Evolutionary conservation across 2,113 vertebrate species (phyloP).

Genomic region (Crocuta crocuta): DNA sequence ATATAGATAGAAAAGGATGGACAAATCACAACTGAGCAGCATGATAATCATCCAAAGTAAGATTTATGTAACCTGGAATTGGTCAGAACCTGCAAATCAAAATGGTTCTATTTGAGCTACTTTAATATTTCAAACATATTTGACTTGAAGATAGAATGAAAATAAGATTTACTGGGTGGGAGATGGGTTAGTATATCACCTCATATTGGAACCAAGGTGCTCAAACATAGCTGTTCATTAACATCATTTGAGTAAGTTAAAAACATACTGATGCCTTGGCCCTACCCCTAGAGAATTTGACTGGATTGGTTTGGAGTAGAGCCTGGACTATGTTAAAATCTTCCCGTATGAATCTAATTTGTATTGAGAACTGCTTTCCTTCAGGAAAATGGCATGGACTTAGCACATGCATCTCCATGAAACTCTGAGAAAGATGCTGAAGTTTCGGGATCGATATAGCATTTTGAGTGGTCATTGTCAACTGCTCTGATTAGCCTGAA

Average conservation of each 20-base stretch:
- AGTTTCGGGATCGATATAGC: not conserved
- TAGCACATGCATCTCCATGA: not conserved
- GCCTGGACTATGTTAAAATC: not conserved
- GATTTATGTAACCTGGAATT: slow-evolving; percentile 44
- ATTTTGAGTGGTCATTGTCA: not conserved
- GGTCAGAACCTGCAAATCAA: not conserved
- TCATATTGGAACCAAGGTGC: not conserved
- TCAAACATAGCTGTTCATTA: slow-evolving; percentile 6
- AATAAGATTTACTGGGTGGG: not conserved
- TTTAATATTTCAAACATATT: slow-evolving; percentile 31
- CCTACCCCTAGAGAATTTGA: not conserved
- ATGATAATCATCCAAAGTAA: slow-evolving; percentile 18
- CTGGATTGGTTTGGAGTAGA: not conserved
- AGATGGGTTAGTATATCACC: not conserved
- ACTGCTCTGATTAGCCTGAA: not conserved
- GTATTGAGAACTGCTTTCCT: not conserved
- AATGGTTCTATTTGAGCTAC: not conserved
- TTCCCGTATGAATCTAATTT: not conserved
- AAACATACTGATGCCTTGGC: not conserved
- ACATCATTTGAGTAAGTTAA: slow-evolving; percentile 14
- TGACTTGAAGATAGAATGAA: slow-evolving; percentile 6
- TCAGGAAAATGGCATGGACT: not conserved
- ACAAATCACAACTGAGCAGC: not conserved
- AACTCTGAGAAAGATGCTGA: not conserved
- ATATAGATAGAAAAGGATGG: not conserved